Conservation (phyloP, 92 coral and sea anemone genomes). For the Parazoanthus swiftii region DNA sequence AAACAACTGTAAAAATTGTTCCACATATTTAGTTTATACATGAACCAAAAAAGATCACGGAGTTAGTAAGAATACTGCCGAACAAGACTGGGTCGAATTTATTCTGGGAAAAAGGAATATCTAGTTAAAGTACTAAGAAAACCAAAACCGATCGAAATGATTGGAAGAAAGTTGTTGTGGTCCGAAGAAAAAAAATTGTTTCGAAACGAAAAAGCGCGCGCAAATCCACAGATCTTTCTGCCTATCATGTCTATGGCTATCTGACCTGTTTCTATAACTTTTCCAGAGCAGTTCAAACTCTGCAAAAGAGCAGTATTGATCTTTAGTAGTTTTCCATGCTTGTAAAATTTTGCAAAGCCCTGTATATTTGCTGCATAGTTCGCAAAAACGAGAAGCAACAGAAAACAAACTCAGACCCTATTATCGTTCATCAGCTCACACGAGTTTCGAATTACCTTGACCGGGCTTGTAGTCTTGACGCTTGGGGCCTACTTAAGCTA, state of each 20-base stretch:
- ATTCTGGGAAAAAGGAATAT: no score
- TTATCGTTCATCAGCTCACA: constrained; percentile 5
- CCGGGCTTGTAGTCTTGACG: not conserved
- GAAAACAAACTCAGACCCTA: not conserved
- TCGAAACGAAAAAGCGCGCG: not conserved
- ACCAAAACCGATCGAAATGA: no score
- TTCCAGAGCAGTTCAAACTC: constrained; percentile 10
- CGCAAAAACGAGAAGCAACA: not conserved
- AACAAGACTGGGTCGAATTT: no score
- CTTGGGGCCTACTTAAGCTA: constrained; percentile 2
- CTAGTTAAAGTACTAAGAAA: no score
- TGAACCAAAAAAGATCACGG: no score
- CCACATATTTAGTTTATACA: no score
- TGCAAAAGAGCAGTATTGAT: not conserved
- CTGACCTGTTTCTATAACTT: not conserved
- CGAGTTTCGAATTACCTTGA: not conserved
- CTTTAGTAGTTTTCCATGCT: not conserved
- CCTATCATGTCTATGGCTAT: not conserved
- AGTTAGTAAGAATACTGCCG: no score
- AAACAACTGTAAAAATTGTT: no score
- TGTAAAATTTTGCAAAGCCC: not conserved
- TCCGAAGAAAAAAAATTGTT: not conserved
- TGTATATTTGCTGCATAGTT: not conserved
- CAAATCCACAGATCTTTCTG: not conserved
- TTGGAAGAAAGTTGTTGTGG: not conserved